Base-by-base conservation (phyloP, 2,113 vertebrate genomes). In the Campylorhamphus procurvoides region DNA sequence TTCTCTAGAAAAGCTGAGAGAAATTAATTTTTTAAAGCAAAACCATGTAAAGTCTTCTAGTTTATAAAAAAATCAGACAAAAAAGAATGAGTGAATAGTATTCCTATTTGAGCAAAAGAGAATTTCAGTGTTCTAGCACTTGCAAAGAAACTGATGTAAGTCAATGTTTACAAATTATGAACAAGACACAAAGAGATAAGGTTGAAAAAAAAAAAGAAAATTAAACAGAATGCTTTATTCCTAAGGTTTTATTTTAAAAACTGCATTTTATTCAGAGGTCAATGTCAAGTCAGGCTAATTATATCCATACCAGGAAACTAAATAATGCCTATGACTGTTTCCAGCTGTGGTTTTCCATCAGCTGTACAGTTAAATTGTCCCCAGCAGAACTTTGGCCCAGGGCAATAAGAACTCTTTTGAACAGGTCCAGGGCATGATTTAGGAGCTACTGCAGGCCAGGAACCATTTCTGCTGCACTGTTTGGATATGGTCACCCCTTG, bases 21-120 rank as follows among this genome's bases (percentile, higher is more conserved):
- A 87, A 89, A 85, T 59, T 77, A 78, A 42, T 69, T 94, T 93
- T 87, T 87, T 87, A 83, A 88, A 90, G 29, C 25, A 76, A 83
- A 91, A 66, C 9, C 18, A 75, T 62, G 6, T 63, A 56, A 79
- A 88, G 3, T 40, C 42, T 74, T 93, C 44, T 18, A n/a, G 6
- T 80, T 74, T 79, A 13, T 39, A 69, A 55, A 40, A 79, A 79
- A 62, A 40, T 35, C 31, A 64, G 69, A 29, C 64, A 76, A 49
- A 69, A 89, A 83, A 17, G 50, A 83, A 82, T 11, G 17, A 10
- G 7, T 67, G 24, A 78, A 37, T 42, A 55, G 4, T 40, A 33
- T 56, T 63, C 20, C 17, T 76, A 10, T 73, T 62, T 58, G 25
- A 85, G n/a, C 24, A 94, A 84, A 90, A 78, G 18, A 91, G 4